These are phyloP conservation scores for Didymodactylos carnosus DNA, from an alignment of 2,888 invertebrate genomes.

Conservation along the genomic window DNA sequence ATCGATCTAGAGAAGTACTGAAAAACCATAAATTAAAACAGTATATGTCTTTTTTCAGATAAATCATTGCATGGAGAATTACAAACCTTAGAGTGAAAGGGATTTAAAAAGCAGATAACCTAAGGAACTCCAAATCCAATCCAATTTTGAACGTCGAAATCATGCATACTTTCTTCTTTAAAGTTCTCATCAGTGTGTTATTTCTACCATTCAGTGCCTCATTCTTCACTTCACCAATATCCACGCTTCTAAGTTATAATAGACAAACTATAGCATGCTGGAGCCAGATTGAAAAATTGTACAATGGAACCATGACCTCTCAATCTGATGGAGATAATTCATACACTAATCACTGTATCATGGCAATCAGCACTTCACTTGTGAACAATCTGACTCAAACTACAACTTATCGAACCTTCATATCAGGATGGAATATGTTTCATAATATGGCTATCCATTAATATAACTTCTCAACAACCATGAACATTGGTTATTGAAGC, in stretches of 20 bases:
- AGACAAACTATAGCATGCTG: not conserved
- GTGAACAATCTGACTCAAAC: not conserved
- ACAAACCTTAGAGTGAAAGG: no score
- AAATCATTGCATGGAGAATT: no score
- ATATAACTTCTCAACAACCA: not conserved
- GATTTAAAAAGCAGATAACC: no score
- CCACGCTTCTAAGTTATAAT: not conserved
- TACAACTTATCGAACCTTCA: not conserved
- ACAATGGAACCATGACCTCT: not conserved
- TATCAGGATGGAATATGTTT: not conserved
- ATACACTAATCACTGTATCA: not conserved
- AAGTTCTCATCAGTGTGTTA: not conserved
- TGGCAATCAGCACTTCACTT: not conserved
- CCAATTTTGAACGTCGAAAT: no score
- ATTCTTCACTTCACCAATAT: not conserved
- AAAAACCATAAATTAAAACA: no score
- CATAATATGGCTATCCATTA: not conserved
- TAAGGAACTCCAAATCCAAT: no score
- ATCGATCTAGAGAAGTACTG: no score
- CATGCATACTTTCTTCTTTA: not conserved
- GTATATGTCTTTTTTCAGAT: no score
- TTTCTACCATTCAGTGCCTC: not conserved
- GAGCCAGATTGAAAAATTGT: not conserved
- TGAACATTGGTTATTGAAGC: not conserved
- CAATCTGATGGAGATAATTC: not conserved